phyloP scores from a whole-genome alignment of 1,140 invertebrate genomes.

The Carposina sasakii region DNA sequence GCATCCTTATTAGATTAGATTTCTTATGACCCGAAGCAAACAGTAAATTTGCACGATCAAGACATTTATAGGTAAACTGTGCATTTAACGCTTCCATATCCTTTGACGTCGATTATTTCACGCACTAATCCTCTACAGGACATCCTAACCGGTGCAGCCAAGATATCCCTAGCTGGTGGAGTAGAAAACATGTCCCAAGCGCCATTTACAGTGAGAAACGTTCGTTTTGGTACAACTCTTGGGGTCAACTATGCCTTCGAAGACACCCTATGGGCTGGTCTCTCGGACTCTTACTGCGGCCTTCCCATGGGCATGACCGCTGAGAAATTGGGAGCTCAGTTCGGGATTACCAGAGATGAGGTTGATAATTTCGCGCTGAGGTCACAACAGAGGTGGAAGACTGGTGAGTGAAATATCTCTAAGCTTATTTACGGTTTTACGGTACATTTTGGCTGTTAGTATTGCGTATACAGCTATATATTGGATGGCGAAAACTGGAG shows the following conservation, averaged over 20 bases:
- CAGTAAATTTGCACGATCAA: too few species aligned
- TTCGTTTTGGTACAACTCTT: slow-evolving; percentile 93
- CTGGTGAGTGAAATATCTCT: slow-evolving; percentile 72
- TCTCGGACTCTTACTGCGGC: slow-evolving; percentile 92
- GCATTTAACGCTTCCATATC: too few species aligned
- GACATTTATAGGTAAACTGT: too few species aligned
- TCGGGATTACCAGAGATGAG: slow-evolving; percentile 88
- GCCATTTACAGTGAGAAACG: slow-evolving; percentile 90
- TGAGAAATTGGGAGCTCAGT: slow-evolving; percentile 96
- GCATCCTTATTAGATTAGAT: too few species aligned
- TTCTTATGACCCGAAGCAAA: too few species aligned
- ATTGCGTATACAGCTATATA: too few species aligned
- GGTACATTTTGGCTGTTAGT: too few species aligned
- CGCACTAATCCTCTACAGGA: slow-evolving; percentile 75
- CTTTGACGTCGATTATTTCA: too few species aligned
- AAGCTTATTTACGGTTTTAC: too few species aligned
- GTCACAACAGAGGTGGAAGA: slow-evolving; percentile 89
- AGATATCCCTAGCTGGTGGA: slow-evolving; percentile 93
- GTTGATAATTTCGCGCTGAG: slow-evolving; percentile 91
- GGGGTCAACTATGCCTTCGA: slow-evolving; percentile 88
- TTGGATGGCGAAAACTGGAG: too few species aligned
- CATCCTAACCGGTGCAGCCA: slow-evolving; percentile 88
- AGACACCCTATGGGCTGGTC: slow-evolving; percentile 92
- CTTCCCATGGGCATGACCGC: slow-evolving; percentile 98
- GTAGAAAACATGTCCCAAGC: slow-evolving; percentile 96